These are phyloP conservation scores for Athrips mouffetella DNA, from an alignment of 2,888 invertebrate species.

Conservation along the genomic window DNA sequence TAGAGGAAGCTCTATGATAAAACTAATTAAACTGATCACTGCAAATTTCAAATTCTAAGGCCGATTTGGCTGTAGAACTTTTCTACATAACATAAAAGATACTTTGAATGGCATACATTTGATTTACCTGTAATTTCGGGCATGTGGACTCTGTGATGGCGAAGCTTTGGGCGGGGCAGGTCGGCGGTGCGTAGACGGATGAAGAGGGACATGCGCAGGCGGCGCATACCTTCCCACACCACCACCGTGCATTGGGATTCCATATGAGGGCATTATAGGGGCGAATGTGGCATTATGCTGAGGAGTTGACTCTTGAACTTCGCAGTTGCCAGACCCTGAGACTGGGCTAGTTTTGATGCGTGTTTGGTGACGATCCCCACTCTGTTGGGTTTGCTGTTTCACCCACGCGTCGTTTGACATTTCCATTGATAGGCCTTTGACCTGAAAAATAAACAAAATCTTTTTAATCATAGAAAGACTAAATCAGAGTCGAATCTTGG, in stretches of 20 bases:
- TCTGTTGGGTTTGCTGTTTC: constrained; percentile 68
- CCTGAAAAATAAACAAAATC: constrained; percentile 44
- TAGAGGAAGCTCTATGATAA: no score
- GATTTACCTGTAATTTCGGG: constrained; percentile 76
- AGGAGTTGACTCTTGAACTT: constrained; percentile 78
- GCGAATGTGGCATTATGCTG: constrained; percentile 65
- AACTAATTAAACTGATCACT: no score
- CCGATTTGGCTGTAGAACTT: no score
- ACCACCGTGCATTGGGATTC: constrained; percentile 55
- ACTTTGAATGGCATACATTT: neutral
- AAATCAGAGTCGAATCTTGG: no score
- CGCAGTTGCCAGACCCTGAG: constrained; percentile 64
- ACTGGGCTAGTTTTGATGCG: constrained; percentile 71
- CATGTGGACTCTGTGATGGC: constrained; percentile 74
- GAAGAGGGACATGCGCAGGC: constrained; percentile 77
- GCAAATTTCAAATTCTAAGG: no score
- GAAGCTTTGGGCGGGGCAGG: constrained; percentile 66
- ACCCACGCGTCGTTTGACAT: constrained; percentile 74
- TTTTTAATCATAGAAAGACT: no score
- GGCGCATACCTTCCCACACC: constrained; percentile 74
- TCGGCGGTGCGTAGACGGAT: constrained; percentile 69
- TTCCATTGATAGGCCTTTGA: constrained; percentile 73
- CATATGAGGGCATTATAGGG: constrained; percentile 65
- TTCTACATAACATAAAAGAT: no score
- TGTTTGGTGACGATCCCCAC: constrained; percentile 62